Percentiles rank a stretch among this genome's conserved stretches.
These are phyloP conservation scores for Amphiduros pacificus DNA, from an alignment of 2,888 invertebrate species.

Conservation along the genomic window DNA sequence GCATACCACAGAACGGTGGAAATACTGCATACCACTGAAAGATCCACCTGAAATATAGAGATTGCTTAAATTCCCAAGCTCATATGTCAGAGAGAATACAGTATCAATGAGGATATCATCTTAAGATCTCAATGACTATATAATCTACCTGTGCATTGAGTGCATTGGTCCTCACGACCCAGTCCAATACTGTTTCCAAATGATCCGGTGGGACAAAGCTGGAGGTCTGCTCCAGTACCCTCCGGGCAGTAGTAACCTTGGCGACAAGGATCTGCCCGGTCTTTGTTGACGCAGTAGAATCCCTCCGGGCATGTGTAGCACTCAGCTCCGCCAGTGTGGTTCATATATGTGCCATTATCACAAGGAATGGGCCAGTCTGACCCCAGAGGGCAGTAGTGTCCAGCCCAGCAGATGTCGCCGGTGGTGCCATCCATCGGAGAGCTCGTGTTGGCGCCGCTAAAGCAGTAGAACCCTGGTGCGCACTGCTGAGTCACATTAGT, in stretches of 20 bases:
- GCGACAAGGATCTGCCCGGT: constrained; percentile 47
- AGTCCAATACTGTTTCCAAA: constrained; percentile 50
- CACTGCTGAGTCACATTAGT: constrained; percentile 44
- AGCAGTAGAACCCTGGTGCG: constrained; percentile 49
- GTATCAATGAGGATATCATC: neutral
- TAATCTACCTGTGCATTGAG: constrained; percentile 49
- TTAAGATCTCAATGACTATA: too few relatives aligned
- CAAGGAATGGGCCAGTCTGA: constrained; percentile 43
- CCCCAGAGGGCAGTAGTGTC: constrained; percentile 47
- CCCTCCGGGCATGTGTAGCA: constrained; percentile 53
- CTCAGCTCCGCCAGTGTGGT: constrained; percentile 46
- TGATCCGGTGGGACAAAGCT: constrained; percentile 48
- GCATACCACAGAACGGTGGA: too few relatives aligned
- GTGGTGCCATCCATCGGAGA: constrained; percentile 46
- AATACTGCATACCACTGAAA: too few relatives aligned
- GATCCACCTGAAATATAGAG: too few relatives aligned
- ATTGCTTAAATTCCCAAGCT: too few relatives aligned
- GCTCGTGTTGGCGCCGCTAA: constrained; percentile 39
- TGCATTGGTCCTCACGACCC: constrained; percentile 41
- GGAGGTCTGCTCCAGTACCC: constrained; percentile 51
- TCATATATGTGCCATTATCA: constrained; percentile 51
- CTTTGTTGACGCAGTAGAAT: constrained; percentile 49
- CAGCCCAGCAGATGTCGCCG: constrained; percentile 51
- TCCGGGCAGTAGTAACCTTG: constrained; percentile 53
- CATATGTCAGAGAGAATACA: too few relatives aligned